These are phyloP conservation scores for Ecliptopera silaceata DNA, from an alignment of 2,888 invertebrate species.

Conservation along the genomic window DNA sequence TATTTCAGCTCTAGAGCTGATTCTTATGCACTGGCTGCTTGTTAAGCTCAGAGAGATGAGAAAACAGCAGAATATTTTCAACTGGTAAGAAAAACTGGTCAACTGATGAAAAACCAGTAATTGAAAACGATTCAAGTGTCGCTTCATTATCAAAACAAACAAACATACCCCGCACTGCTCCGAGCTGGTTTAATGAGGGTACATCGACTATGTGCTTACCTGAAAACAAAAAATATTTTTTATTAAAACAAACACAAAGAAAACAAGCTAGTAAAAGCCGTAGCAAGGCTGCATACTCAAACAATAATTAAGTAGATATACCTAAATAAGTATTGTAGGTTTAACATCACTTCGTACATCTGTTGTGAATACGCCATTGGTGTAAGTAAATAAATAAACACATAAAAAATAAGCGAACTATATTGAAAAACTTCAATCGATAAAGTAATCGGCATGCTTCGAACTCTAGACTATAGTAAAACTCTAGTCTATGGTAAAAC, in stretches of 20 bases:
- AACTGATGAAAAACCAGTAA: too few relatives aligned
- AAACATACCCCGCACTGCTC: neutral
- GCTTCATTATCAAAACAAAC: too few relatives aligned
- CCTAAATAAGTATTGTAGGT: too few relatives aligned
- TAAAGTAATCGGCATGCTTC: neutral
- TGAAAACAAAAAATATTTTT: neutral
- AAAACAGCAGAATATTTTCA: too few relatives aligned
- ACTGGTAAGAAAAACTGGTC: too few relatives aligned
- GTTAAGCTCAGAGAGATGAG: too few relatives aligned
- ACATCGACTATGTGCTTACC: neutral
- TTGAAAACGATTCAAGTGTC: too few relatives aligned
- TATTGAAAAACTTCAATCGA: conserved; percentile 12
- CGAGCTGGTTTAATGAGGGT: neutral
- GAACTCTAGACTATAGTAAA: neutral
- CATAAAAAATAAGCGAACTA: neutral
- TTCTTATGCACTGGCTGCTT: too few relatives aligned
- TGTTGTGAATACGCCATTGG: too few relatives aligned
- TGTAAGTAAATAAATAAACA: too few relatives aligned
- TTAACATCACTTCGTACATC: too few relatives aligned
- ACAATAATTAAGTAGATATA: neutral
- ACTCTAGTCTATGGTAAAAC: neutral
- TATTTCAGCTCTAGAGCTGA: too few relatives aligned
- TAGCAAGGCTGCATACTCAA: neutral
- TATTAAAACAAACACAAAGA: neutral
- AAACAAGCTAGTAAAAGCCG: neutral